Evolutionary conservation across 1,140 invertebrate genomes (phyloP).

Genomic region (Drosophila mojavensis): DNA sequence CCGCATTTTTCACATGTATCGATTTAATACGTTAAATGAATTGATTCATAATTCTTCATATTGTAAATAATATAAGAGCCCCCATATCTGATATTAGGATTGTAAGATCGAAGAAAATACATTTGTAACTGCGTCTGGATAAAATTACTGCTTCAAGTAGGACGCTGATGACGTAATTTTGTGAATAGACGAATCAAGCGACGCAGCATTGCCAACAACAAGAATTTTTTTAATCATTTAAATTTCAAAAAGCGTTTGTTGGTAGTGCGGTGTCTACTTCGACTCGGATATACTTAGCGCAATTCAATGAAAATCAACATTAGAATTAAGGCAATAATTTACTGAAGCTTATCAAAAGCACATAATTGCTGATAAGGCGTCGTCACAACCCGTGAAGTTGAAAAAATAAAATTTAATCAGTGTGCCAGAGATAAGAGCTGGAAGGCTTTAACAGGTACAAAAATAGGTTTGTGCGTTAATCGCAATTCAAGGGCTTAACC

Average conservation of each 20-base stretch:
- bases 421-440: conserved; percentile 60
- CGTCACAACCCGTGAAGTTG: conserved; percentile 51
- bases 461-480: conserved; percentile 13
- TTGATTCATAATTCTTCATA: conserved; percentile 23
- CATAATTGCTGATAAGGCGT: conserved; percentile 67
- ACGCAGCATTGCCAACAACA: conserved; percentile 52
- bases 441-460: conserved; percentile 70
- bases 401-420: conserved; percentile 74
- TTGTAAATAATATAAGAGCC: neutral
- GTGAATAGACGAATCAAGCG: conserved; percentile 47
- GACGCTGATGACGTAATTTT: conserved; percentile 79
- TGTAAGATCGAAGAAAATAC: conserved; percentile 3
- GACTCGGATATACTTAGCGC: conserved; percentile 38
- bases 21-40: conserved; percentile 44
- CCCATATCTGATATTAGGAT: conserved; percentile 2
- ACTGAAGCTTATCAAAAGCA: conserved; percentile 65
- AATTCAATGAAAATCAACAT: conserved; percentile 70
- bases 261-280: conserved; percentile 17
- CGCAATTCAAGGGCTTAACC: conserved; percentile 37
- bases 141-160: conserved; percentile 52
- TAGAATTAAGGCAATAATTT: conserved; percentile 74
- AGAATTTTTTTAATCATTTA: conserved; percentile 48
- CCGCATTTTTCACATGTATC: conserved; percentile 61
- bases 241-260: conserved; percentile 51
- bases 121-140: conserved; percentile 1